phyloP scores from a whole-genome alignment of 1,140 invertebrate genomes.

The Tyrophagus putrescentiae region DNA sequence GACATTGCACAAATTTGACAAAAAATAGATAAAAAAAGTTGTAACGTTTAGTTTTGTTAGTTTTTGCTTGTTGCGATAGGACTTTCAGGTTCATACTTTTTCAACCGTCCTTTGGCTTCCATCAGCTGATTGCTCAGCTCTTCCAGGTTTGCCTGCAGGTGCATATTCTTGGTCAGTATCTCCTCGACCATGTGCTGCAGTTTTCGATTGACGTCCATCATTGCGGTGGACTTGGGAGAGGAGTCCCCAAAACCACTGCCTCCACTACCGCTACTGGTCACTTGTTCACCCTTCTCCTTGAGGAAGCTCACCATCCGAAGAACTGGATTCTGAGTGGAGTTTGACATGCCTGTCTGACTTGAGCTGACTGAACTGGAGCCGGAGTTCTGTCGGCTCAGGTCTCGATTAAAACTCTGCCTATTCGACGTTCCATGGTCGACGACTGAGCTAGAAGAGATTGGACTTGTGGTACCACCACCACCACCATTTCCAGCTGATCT shows the following conservation, averaged over 20 bases:
- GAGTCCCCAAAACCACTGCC: slow-evolving; percentile 25
- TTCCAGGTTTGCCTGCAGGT: slow-evolving; percentile 35
- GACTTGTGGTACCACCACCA: not conserved
- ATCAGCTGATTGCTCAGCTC: not conserved
- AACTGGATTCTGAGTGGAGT: slow-evolving; percentile 34
- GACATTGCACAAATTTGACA: too few relatives aligned
- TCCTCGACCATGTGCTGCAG: slow-evolving; percentile 40
- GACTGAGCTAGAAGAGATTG: too few relatives aligned
- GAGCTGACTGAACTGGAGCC: not conserved
- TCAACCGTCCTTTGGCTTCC: slow-evolving; percentile 1
- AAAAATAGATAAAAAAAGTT: too few relatives aligned
- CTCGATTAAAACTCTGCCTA: too few relatives aligned
- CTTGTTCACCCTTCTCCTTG: slow-evolving; percentile 34
- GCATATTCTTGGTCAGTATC: slow-evolving; percentile 45
- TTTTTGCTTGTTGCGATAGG: too few relatives aligned
- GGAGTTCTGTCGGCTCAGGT: too few relatives aligned
- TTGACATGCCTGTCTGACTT: slow-evolving; percentile 7
- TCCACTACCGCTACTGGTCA: too few relatives aligned
- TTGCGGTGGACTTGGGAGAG: slow-evolving; percentile 14
- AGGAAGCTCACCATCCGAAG: slow-evolving; percentile 38
- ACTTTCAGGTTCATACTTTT: too few relatives aligned
- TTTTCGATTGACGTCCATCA: slow-evolving; percentile 33
- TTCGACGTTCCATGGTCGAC: too few relatives aligned
- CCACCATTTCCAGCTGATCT: slow-evolving; percentile 1
- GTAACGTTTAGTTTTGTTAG: too few relatives aligned